phyloP scores from a whole-genome alignment of 2,888 invertebrate species.

The Imbricaverruca yamaguchii region DNA sequence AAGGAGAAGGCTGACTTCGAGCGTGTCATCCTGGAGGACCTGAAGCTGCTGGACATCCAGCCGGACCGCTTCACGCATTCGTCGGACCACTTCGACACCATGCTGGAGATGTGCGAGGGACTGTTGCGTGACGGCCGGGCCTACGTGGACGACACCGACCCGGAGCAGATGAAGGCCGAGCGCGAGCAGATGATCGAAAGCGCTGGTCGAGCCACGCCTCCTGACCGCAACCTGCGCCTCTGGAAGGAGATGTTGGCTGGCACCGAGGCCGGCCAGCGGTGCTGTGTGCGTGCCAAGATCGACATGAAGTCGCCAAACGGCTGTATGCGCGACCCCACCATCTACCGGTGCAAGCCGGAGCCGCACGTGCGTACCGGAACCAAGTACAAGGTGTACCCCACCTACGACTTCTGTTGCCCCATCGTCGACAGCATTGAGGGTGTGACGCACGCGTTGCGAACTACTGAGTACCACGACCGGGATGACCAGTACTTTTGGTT shows the following conservation, averaged over 20 bases:
- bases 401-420: conserved; percentile 99
- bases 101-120: conserved; percentile 79
- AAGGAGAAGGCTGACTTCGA: conserved; percentile 97
- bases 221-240: conserved; percentile 71
- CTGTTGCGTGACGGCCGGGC: conserved; percentile 82
- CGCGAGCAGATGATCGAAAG: conserved; percentile 83
- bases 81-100: conserved; percentile 91
- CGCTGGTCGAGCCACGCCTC: conserved; percentile 68
- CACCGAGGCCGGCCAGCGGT: conserved; percentile 66
- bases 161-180: conserved; percentile 89
- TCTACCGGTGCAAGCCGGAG: conserved; percentile 95
- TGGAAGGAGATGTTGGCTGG: conserved; percentile 96
- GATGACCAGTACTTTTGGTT: conserved; percentile 99
- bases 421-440: conserved; percentile 96
- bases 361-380: conserved; percentile 86
- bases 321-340: conserved; percentile 95
- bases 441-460: conserved; percentile 93
- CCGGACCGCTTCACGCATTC: conserved; percentile 91
- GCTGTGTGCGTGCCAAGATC: conserved; percentile 94
- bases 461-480: conserved; percentile 97
- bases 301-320: conserved; percentile 95
- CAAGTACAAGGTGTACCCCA: conserved; percentile 97
- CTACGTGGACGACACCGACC: conserved; percentile 92
- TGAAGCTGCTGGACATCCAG: conserved; percentile 81
- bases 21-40: conserved; percentile 84